Evolutionary conservation across 2,113 vertebrate species (phyloP), one percentile per base, ranked within the genome.

Genomic region (Argyrosomus japonicus): DNA sequence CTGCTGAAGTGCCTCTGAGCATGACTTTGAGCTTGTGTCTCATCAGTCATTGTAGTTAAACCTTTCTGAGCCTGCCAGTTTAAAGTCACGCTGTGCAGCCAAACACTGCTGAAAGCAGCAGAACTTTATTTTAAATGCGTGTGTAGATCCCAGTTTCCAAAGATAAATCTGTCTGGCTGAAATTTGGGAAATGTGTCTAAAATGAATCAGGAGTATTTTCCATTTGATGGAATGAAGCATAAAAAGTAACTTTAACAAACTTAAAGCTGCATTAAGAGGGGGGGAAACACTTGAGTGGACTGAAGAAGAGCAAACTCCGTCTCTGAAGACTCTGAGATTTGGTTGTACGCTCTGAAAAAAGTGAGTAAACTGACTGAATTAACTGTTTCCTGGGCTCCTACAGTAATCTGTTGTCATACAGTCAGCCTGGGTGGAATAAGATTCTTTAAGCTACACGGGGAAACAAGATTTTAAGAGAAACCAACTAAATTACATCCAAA

Each of bases 51-150:
- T 50, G 27, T 4, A 18, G 56, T 36, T 64, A 64, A 62, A 40
- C 1, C 53, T 6, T 4, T 21, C 10, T 56, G 27, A 74, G 36
- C 60, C 25, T 65, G 60, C 50, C 36, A 51, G 71, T 45, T 32
- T n/a, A 84, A 25, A 71, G 32, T 77, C 36, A 40, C 25, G 14
- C 51, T 15, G 54, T 61, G 53, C 75, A 58, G 50, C 43, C n/a
- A 21, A 36, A 56, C 23, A 19, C n/a, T 53, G 29, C 21, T 63
- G 11, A 60, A 2, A 45, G 9, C 25, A 19, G 23, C 14, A 58
- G 13, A 47, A n/a, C 19, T 57, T 53, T 7, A 25, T 23, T 27
- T 23, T 1, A 58, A 43, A 64, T 45, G 23, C 14, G 51, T 23
- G 15, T 14, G 19, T n/a, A 43, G 47, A 62, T 61, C 48, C 23